phyloP scores from a whole-genome alignment of 2,888 invertebrate genomes.

The Acanthosepion lycidas region DNA sequence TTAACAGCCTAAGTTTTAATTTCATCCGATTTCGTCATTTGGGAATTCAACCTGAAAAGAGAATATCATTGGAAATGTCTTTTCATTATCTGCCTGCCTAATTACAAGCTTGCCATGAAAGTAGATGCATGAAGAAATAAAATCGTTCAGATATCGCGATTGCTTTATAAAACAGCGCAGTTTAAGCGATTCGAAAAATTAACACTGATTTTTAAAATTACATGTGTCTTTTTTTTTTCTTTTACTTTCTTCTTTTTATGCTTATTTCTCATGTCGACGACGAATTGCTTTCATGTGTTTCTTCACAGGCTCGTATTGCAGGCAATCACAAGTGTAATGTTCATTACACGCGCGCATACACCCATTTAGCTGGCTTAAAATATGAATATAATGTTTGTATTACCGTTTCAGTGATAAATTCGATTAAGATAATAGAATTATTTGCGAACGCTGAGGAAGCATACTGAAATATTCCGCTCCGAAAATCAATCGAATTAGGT shows the following conservation, averaged over 20 bases:
- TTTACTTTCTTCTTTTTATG: neutral
- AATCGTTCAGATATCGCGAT: neutral
- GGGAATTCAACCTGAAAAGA: neutral
- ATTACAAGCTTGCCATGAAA: neutral
- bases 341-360: neutral
- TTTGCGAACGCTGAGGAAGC: neutral
- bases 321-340: neutral
- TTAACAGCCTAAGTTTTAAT: no score
- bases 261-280: neutral
- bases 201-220: neutral
- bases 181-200: neutral
- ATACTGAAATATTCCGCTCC: neutral
- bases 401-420: slow-evolving; percentile 12
- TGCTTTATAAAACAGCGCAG: neutral
- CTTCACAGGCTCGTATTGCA: neutral
- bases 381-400: slow-evolving; percentile 9
- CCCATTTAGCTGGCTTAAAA: neutral
- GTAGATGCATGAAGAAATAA: neutral
- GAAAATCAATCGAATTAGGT: neutral
- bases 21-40: neutral
- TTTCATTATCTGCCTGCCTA: neutral
- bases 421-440: slow-evolving; percentile 21
- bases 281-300: neutral
- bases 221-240: neutral
- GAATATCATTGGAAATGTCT: neutral